phyloP scores from a whole-genome alignment of 1,140 invertebrate species.

The Eriocheir sinensis region DNA sequence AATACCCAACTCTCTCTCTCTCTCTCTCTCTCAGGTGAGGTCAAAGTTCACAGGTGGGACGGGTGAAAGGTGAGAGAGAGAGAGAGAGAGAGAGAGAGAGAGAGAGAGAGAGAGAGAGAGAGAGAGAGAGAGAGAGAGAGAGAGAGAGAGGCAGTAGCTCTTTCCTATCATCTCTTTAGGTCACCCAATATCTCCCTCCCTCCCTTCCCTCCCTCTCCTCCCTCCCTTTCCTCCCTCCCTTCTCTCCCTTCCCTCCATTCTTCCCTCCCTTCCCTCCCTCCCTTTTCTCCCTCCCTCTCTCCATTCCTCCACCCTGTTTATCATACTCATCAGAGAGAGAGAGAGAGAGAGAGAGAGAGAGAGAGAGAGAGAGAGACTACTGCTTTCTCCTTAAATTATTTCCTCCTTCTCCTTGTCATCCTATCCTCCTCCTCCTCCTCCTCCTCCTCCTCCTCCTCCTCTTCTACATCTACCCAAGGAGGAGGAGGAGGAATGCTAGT shows the following conservation, averaged over 20 bases:
- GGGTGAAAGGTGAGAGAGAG: background rate
- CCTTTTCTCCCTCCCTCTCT: background rate
- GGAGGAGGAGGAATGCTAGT: background rate
- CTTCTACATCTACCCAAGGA: background rate
- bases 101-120: background rate
- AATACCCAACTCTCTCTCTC: background rate
- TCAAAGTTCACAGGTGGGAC: background rate
- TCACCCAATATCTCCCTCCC: background rate
- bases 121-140: background rate
- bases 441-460: background rate
- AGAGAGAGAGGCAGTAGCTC: background rate
- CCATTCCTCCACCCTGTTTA: background rate
- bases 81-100: conserved; percentile 30
- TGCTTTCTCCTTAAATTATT: background rate
- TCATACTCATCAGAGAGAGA: background rate
- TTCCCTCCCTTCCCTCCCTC: background rate
- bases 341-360: conserved; percentile 23
- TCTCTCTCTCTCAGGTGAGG: background rate
- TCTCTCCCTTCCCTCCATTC: background rate
- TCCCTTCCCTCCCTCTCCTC: background rate
- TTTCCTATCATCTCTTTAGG: background rate
- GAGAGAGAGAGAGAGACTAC: conserved; percentile 2
- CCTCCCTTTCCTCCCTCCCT: background rate
- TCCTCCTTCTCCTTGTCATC: no score
- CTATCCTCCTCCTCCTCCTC: background rate